Percentiles rank a stretch among this genome's conserved stretches.
phyloP scores from a whole-genome alignment of 1,140 invertebrate genomes.

The Carcinoscorpius rotundicauda region DNA sequence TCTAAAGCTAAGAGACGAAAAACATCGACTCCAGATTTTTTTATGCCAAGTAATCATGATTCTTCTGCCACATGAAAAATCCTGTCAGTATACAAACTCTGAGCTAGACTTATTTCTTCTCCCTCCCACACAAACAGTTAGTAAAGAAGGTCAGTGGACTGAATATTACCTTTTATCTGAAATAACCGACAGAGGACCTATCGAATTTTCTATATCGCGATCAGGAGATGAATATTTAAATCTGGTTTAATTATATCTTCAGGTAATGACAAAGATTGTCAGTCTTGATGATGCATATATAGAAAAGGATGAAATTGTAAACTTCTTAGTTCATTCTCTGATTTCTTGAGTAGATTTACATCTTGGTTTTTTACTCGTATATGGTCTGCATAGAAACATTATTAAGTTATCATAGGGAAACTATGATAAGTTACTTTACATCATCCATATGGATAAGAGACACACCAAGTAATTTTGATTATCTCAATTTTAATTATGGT shows the following conservation, averaged over 20 bases:
- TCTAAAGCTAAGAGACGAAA: too few species aligned
- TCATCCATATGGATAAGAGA: neutral
- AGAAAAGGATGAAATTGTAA: neutral
- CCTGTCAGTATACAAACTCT: neutral
- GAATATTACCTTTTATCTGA: conserved; percentile 2
- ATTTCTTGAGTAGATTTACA: conserved; percentile 3
- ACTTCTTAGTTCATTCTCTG: conserved; percentile 4
- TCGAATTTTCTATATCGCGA: conserved; percentile 7
- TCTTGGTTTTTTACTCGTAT: conserved; percentile 3
- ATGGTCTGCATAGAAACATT: conserved; percentile 4
- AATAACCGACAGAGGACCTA: conserved; percentile 1
- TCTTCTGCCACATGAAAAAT: too few species aligned
- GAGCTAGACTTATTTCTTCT: conserved; percentile 5
- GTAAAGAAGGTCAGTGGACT: conserved; percentile 2
- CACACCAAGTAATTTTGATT: conserved; percentile 1
- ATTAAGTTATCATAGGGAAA: conserved; percentile 1
- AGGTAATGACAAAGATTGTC: conserved; percentile 5
- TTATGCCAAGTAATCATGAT: too few species aligned
- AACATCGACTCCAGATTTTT: too few species aligned
- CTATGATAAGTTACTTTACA: conserved; percentile 1
- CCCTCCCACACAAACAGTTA: conserved; percentile 5
- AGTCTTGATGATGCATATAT: neutral
- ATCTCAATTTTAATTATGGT: neutral
- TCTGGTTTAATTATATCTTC: neutral
- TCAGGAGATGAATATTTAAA: conserved; percentile 2